Conservation (phyloP, 2,888 invertebrate species). For the Oxyteleia sp. region DNA sequence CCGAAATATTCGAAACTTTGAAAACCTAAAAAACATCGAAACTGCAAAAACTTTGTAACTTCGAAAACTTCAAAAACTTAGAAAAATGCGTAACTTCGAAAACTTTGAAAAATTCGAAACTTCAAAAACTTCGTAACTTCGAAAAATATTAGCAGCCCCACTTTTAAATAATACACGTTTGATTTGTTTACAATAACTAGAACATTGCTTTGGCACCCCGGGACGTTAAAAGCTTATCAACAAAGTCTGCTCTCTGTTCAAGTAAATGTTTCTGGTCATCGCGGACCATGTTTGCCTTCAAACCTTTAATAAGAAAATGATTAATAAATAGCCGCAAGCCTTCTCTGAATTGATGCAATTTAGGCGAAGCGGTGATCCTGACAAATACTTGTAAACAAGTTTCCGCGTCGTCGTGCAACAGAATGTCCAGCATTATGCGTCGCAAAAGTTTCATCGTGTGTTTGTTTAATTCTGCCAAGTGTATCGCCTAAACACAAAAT, state of each 20-base stretch:
- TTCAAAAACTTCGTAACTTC: too few relatives aligned
- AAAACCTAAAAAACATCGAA: too few relatives aligned
- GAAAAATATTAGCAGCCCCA: too few relatives aligned
- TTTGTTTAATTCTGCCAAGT: conserved; percentile 95
- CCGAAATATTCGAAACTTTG: too few relatives aligned
- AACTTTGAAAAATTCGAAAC: too few relatives aligned
- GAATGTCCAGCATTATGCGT: conserved; percentile 92
- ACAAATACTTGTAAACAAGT: conserved; percentile 91
- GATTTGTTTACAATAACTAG: too few relatives aligned
- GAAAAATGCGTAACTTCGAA: too few relatives aligned
- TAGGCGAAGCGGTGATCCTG: conserved; percentile 91
- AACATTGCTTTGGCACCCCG: conserved; percentile 84
- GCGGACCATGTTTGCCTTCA: conserved; percentile 86
- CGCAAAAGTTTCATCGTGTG: conserved; percentile 93
- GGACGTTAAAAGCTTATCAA: conserved; percentile 90
- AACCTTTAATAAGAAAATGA: conserved; percentile 93
- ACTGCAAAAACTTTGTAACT: too few relatives aligned
- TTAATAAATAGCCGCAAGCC: conserved; percentile 94
- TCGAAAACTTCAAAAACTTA: too few relatives aligned
- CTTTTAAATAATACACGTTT: too few relatives aligned
- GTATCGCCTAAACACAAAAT: conserved; percentile 91
- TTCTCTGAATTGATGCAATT: conserved; percentile 94
- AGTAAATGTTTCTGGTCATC: conserved; percentile 88
- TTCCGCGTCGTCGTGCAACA: conserved; percentile 91
- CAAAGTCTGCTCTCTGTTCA: conserved; percentile 89